Base-by-base conservation (phyloP, 2,888 invertebrate species). In the Lycaena phlaeas region DNA sequence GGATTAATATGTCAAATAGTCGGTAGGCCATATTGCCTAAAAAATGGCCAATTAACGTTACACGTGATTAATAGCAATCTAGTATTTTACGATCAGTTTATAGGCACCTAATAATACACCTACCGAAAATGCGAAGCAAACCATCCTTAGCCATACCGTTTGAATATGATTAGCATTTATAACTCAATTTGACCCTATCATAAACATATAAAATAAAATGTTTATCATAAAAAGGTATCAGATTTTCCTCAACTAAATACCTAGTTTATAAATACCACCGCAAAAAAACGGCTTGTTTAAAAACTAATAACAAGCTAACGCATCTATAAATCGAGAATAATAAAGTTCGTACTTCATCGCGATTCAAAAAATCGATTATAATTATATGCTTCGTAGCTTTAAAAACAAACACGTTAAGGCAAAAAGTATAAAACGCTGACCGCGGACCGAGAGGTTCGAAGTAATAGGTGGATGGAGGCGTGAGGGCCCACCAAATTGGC, bases 401-500 rank as follows among this genome's bases (percentile, higher is more conserved):
- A 68, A 81, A 82, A 81, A 81, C 82, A 82, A 82, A 82, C 82
- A 82, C 76, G 73, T 66, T 64, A 59, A 54, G 57, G 57, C 60
- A 59, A 68, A 64, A 59, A 61, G 53, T 44, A 43, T 52, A 59
- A 65, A 64, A 57, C 53, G 56, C 45, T 70, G 75, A 77, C 72
- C 74, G 77, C 68, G 70, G 64, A 66, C 64, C 62, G 64, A 64
- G 62, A 66, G 55, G 56, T 59, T 63, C 53, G 63, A 79, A 76
- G 81, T 81, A 76, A 81, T 78, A 76, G 82, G 70, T 64, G 63
- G 61, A 62, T 58, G 59, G 63, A 81, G 81, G 82, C 81, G 81
- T 76, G 71, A 72, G 70, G 62, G 76, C 64, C 75, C 75, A 69
- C 78, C 78, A 77, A 81, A 79, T 81, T 81, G 62, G 72, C 73